A percentile compares a stretch with the other conserved stretches of the same genome.
phyloP scores from a whole-genome alignment of 1,140 invertebrate genomes.

The Artemia franciscana region DNA sequence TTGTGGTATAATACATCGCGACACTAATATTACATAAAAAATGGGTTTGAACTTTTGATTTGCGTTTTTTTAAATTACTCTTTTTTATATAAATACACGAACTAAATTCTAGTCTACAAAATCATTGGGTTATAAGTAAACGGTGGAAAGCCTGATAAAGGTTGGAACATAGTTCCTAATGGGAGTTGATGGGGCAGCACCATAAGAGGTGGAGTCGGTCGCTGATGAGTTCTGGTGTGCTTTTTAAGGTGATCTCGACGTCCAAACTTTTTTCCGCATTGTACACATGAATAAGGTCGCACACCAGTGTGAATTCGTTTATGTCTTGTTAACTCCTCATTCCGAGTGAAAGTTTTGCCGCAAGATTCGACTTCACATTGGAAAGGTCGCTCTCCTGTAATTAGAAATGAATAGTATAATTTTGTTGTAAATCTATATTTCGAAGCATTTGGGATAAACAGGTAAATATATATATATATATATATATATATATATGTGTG shows the following conservation, averaged over 20 bases:
- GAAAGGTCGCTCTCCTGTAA: slow-evolving; percentile 54
- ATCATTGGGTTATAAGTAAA: too few relatives aligned
- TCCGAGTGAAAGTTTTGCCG: slow-evolving; percentile 70
- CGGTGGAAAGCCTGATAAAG: background rate
- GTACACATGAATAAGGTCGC: slow-evolving; percentile 46
- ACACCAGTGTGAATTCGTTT: slow-evolving; percentile 67
- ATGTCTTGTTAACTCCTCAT: slow-evolving; percentile 76
- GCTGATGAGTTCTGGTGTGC: slow-evolving; percentile 42
- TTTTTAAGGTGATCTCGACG: slow-evolving; percentile 69
- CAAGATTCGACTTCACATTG: slow-evolving; percentile 59
- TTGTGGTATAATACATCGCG: too few relatives aligned
- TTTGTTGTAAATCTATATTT: background rate
- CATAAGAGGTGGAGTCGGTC: slow-evolving; percentile 5
- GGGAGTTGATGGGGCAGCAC: background rate
- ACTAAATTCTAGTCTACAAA: too few relatives aligned
- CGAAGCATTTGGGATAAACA: too few relatives aligned
- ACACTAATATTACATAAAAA: too few relatives aligned
- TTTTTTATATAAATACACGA: too few relatives aligned
- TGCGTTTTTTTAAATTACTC: too few relatives aligned
- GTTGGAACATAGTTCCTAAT: background rate
- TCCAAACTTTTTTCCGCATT: slow-evolving; percentile 66
- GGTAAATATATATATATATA: too few relatives aligned
- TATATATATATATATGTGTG: background rate
- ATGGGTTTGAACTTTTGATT: too few relatives aligned
- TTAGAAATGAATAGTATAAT: too few relatives aligned